These are phyloP conservation scores for Ia io DNA, from an alignment of 2,113 vertebrate species.

Conservation along the genomic window DNA sequence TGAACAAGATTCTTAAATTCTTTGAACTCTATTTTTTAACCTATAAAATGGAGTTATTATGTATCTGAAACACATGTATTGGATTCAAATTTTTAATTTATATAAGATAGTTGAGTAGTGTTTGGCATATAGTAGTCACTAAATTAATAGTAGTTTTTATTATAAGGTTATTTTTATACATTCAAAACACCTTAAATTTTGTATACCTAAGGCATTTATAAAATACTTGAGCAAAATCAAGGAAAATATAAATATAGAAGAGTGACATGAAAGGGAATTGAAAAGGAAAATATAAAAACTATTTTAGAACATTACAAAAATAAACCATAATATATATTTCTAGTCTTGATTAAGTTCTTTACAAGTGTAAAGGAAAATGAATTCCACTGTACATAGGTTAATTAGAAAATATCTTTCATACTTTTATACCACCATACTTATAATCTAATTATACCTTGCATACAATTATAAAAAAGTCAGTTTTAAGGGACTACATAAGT, in stretches of 20 bases:
- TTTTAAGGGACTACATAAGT: background rate
- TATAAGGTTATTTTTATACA: background rate
- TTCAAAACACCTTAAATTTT: background rate
- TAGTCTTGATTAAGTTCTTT: background rate
- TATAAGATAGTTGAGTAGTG: background rate
- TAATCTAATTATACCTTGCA: background rate
- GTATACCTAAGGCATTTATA: background rate
- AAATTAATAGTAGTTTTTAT: background rate
- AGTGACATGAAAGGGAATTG: background rate
- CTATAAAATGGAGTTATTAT: background rate
- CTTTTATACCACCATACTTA: background rate
- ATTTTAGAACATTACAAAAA: background rate
- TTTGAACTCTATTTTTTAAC: background rate
- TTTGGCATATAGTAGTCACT: background rate
- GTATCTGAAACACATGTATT: background rate
- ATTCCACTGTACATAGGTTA: background rate
- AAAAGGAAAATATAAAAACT: background rate
- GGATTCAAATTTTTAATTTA: background rate
- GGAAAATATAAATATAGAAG: background rate
- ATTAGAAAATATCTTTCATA: background rate
- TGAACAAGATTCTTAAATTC: background rate
- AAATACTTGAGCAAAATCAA: background rate
- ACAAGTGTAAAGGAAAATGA: background rate
- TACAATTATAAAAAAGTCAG: background rate
- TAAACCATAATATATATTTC: background rate